These are phyloP conservation scores for Himantopus leucocephalus DNA, from an alignment of 2,113 vertebrate species.

Conservation along the genomic window DNA sequence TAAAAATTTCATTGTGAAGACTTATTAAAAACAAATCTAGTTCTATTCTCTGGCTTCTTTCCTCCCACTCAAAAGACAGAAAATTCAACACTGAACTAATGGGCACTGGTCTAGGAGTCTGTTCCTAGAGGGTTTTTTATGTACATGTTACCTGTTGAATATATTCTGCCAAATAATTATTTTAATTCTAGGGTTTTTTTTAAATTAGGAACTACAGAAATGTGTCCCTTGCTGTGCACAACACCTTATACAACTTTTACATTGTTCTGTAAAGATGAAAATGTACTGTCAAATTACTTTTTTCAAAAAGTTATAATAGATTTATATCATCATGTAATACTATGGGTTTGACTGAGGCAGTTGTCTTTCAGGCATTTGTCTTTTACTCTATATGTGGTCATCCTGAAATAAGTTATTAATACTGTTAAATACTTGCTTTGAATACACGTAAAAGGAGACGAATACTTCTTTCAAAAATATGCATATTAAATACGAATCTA, in stretches of 20 bases:
- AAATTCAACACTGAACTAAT: not conserved
- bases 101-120: not conserved
- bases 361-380: not conserved
- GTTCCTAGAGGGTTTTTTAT: not conserved
- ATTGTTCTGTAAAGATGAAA: not conserved
- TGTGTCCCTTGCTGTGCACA: not conserved
- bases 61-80: not conserved
- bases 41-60: not conserved
- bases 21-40: not conserved
- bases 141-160: not conserved
- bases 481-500: not conserved
- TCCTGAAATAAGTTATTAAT: not conserved
- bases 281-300: not conserved
- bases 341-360: not conserved
- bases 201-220: not conserved
- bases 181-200: not conserved
- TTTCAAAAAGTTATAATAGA: not conserved
- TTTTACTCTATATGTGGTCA: not conserved
- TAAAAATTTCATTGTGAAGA: not conserved
- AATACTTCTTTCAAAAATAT: not conserved
- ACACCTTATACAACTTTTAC: not conserved
- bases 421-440: not conserved
- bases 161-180: not conserved
- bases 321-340: not conserved
- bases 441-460: not conserved